Evolutionary conservation across 1,140 invertebrate species (phyloP), one percentile per base, ranked within the genome.

Genomic region (Nautilus pompilius): DNA sequence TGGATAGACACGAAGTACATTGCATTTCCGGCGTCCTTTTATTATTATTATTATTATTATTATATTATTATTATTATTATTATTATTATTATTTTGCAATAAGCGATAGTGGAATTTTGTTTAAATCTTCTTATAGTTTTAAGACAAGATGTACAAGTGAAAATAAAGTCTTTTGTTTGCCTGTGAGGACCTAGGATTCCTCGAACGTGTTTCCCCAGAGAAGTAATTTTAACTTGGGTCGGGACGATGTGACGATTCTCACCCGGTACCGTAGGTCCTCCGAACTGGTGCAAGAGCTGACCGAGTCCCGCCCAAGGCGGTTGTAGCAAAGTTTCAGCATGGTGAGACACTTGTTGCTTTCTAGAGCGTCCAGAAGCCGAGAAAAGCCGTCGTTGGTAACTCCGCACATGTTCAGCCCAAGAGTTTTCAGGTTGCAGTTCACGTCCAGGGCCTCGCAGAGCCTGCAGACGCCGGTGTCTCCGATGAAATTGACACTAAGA

Each of bases 191-290:
- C 49, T 60, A 66, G 6, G 64, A 46, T 54, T 78, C 78, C 22
- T 79, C 79, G 59, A 81, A 74, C 1, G 73, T 62, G 57, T 81
- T 81, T 63, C 79, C 79, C 79, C 78, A 81, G 2, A 81, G 65
- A n/a, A 81, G 68, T 4, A 81, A 66, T 62, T 79, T 81, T 28
- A 81, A 71, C 63, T 81, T 78, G 24, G 77, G 76, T 66, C 78
- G 78, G 41, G 74, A 77, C 29, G 76, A 77, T n/a, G 77, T 77
- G 22, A 79, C 75, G 22, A 78, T 75, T 13, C 75, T 61, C 2
- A 81, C 67, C 20, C 74, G 60, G 41, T 77, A 79, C 46, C 72
- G 68, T 5, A 81, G 59, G 57, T 78, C 72, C 51, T 80, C 78
- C 2, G 75, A 73, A 1, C 71, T 72, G 3, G 73, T 71, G 2